Evolutionary conservation across 2,113 vertebrate species (phyloP).

Genomic region (Amblyornis subalaris): DNA sequence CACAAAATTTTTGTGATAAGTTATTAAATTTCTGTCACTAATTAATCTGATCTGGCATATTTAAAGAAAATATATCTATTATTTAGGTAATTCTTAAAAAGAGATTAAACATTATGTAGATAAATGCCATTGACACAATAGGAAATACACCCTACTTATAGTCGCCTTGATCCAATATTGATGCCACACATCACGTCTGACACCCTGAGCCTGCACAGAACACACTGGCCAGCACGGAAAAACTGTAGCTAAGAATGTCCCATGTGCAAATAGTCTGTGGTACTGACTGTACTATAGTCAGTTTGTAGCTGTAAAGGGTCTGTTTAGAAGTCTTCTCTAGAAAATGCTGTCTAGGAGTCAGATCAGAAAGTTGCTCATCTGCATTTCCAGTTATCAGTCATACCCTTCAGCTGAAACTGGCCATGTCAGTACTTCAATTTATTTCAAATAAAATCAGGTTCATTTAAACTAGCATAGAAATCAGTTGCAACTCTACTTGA

Average conservation of each 20-base stretch:
- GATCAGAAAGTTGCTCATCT: not conserved
- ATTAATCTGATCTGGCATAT: not conserved
- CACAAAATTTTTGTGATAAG: not conserved
- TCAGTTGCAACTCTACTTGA: not conserved
- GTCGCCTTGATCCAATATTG: not conserved
- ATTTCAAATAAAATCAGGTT: not conserved
- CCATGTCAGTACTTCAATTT: not conserved
- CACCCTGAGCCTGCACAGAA: not conserved
- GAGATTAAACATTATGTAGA: not conserved
- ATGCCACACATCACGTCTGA: not conserved
- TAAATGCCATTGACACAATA: not conserved
- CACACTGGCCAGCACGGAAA: not conserved
- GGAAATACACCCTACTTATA: not conserved
- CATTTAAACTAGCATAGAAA: not conserved
- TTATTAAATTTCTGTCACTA: not conserved
- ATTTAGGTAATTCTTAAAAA: not conserved
- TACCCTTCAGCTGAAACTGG: not conserved
- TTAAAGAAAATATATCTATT: not conserved
- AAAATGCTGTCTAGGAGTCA: not conserved
- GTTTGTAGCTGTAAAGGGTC: not conserved
- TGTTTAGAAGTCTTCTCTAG: not conserved
- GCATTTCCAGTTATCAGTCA: not conserved
- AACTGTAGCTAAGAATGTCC: not conserved
- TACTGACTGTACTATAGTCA: not conserved
- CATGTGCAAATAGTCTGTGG: not conserved